Conservation (phyloP, 2,113 vertebrate genomes). For the Ciconia maguari region DNA sequence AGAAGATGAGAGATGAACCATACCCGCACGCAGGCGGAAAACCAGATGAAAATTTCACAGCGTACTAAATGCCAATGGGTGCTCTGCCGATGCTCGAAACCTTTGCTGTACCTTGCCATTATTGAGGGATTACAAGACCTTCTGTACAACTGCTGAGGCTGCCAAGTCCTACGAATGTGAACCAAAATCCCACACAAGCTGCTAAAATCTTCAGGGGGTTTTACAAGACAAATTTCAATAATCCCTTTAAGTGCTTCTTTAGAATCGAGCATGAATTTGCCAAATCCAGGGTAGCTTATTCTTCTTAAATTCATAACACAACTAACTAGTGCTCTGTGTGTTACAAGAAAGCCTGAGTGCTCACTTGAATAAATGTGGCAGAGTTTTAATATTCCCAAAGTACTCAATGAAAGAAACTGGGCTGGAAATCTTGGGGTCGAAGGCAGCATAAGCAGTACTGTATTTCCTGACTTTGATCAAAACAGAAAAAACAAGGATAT, state of each 20-base stretch:
- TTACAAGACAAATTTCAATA: constrained; percentile 69
- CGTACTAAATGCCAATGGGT: background rate
- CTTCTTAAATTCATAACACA: constrained; percentile 53
- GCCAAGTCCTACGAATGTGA: background rate
- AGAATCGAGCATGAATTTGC: constrained; percentile 23
- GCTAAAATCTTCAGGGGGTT: constrained; percentile 56
- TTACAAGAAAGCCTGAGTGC: background rate
- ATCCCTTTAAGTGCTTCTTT: constrained; percentile 66
- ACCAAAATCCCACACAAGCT: constrained; percentile 65
- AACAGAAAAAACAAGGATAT: background rate
- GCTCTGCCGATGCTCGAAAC: accelerated
- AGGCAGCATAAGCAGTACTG: background rate
- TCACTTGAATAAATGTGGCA: background rate
- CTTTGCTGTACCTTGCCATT: constrained; percentile 8
- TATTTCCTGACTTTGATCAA: background rate
- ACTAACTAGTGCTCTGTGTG: background rate
- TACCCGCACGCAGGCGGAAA: background rate
- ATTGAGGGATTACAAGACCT: constrained; percentile 30
- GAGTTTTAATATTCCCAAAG: background rate
- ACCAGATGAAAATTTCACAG: background rate
- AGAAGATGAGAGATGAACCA: background rate
- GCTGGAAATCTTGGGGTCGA: background rate
- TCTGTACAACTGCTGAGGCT: constrained; percentile 8
- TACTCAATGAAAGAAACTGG: background rate
- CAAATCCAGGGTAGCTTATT: constrained; percentile 63